Base-by-base conservation (phyloP, 2,113 vertebrate species). In the Tachysurus fulvidraco region DNA sequence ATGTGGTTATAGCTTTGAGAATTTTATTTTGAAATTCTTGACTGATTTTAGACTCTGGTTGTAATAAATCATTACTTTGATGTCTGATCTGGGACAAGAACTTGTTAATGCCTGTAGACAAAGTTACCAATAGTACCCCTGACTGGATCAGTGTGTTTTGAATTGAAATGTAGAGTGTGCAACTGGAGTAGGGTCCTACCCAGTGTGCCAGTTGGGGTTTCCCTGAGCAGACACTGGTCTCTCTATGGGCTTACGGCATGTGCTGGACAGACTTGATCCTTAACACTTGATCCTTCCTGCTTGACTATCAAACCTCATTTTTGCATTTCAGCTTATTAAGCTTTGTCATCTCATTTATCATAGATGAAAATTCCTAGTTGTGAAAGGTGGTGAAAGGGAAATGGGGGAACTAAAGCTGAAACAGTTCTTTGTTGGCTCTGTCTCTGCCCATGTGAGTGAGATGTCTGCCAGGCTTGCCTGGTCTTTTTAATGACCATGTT, bases 61-160 rank as follows among this genome's bases (percentile, higher is more conserved):
- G 23, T 30, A 78, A 55, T 17, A 54, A 78, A 78, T 64, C 14
- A 65, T 36, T 3, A 54, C 60, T 54, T 50, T 52, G 23, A 79
- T 85, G 25, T 77, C 65, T 55, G 62, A 23, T 57, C 50, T 77
- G 17, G 69, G 16, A 71, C 36, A 80, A 67, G 13, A 65, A 11
- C 7, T 12, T 73, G 5, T 28, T 64, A 83, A 81, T 41, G 55
- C 81, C 52, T 89, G 87, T 91, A 91, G 90, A 65, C 87, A 81
- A 86, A 17, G 92, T 92, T 88, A 90, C 88, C 84, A 90, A 28
- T 87, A 83, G 44, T 80, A 90, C 87, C 87, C 88, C 91, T 92
- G 91, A 91, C 91, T 92, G 91, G 90, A 87, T 92, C 89, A 85
- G 57, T 92, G 81, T 60, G 93, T 91, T 93, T 93, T 88, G 87